Evolutionary conservation across 2,888 invertebrate species (phyloP).

Genomic region (Lordiphosa fenestrarum): DNA sequence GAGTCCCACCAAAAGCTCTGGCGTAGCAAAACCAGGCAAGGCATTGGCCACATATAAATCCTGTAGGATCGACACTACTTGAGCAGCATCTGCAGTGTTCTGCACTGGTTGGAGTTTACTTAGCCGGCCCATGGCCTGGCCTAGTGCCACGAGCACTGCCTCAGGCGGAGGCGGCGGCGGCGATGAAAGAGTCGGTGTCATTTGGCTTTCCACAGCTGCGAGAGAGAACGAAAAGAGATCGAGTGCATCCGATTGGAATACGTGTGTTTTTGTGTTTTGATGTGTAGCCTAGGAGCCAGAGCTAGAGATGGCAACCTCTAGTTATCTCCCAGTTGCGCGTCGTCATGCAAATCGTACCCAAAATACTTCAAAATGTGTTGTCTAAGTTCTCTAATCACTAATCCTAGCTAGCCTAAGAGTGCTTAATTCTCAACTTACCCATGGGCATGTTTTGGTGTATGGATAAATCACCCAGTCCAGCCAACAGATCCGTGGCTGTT

Average conservation of each 20-base stretch:
- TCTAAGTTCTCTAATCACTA: slow-evolving; percentile 19
- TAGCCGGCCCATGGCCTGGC: slow-evolving; percentile 56
- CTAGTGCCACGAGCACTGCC: slow-evolving; percentile 45
- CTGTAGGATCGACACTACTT: slow-evolving; percentile 71
- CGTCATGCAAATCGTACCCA: slow-evolving; percentile 47
- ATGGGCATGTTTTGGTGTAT: slow-evolving; percentile 78
- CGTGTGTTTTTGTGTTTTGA: slow-evolving; percentile 52
- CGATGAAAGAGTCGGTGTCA: slow-evolving; percentile 17
- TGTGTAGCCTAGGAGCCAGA: slow-evolving; percentile 36
- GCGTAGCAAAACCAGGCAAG: slow-evolving; percentile 82
- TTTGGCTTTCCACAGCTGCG: slow-evolving; percentile 52
- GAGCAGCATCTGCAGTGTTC: slow-evolving; percentile 76
- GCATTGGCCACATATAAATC: slow-evolving; percentile 65
- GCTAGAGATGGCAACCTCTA: slow-evolving; percentile 37
- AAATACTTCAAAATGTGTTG: slow-evolving; percentile 21
- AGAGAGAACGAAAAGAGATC: slow-evolving; percentile 79
- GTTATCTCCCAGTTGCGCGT: slow-evolving; percentile 32
- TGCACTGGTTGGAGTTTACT: slow-evolving; percentile 68
- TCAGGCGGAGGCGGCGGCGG: slow-evolving; percentile 32
- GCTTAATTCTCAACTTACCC: slow-evolving; percentile 71
- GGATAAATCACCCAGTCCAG: slow-evolving; percentile 81
- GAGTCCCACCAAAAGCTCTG: slow-evolving; percentile 83
- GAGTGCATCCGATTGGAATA: slow-evolving; percentile 79
- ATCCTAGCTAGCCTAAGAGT: slow-evolving; percentile 23
- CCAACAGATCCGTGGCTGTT: slow-evolving; percentile 80